These are phyloP conservation scores for Diabrotica balteata DNA, from an alignment of 2,888 invertebrate species.

Conservation along the genomic window DNA sequence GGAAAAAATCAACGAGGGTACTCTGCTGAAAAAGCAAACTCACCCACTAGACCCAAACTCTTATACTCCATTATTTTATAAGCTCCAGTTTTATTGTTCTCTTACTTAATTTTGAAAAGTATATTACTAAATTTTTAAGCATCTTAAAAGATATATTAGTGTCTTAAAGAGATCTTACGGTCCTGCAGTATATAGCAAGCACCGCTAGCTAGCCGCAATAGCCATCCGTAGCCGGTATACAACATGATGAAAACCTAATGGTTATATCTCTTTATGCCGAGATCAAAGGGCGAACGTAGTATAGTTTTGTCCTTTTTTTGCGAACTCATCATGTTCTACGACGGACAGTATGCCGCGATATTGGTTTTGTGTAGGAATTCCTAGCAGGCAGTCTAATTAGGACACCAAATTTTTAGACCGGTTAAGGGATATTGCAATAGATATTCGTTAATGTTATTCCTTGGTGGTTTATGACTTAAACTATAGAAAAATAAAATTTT, in stretches of 20 bases:
- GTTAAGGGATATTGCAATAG: conserved; percentile 1
- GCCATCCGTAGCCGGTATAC: conserved; percentile 47
- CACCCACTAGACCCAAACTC: too few relatives aligned
- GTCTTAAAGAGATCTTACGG: conserved; percentile 14
- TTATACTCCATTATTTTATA: too few relatives aligned
- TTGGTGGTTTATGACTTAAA: too few relatives aligned
- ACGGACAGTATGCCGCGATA: conserved; percentile 47
- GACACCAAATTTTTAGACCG: conserved; percentile 33
- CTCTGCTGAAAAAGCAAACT: too few relatives aligned
- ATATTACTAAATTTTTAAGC: too few relatives aligned
- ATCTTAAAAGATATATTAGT: too few relatives aligned
- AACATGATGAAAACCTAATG: conserved; percentile 62
- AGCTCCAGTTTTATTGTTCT: too few relatives aligned
- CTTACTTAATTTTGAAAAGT: too few relatives aligned
- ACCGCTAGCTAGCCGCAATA: conserved; percentile 50
- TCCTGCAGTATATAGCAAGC: conserved; percentile 38
- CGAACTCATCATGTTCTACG: conserved; percentile 55
- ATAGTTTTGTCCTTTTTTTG: conserved; percentile 48
- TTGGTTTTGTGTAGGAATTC: conserved; percentile 50
- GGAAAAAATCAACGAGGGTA: too few relatives aligned
- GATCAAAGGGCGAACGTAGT: conserved; percentile 44
- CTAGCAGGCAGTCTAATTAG: conserved; percentile 51
- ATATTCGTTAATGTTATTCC: neutral
- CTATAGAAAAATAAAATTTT: too few relatives aligned
- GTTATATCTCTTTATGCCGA: conserved; percentile 53